Evolutionary conservation across 2,113 vertebrate species (phyloP).

Genomic region (Microtus ochrogaster): DNA sequence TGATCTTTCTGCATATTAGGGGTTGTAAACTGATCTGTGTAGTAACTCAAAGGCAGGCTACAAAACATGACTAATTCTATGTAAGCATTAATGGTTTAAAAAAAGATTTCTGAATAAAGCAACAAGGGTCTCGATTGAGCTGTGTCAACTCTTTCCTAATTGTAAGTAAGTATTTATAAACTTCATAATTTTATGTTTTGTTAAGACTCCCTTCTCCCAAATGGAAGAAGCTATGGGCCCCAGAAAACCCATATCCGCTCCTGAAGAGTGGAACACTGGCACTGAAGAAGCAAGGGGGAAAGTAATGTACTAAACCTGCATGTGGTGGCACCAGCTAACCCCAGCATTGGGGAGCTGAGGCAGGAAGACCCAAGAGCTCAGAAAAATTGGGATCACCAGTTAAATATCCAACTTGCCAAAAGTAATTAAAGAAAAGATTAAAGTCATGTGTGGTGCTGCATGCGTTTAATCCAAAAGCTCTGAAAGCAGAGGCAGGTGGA

Average conservation of each 20-base stretch:
- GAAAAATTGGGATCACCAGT: background rate
- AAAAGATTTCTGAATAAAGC: background rate
- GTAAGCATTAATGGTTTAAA: slow-evolving; percentile 10
- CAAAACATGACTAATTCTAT: slow-evolving; percentile 12
- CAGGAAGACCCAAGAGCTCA: background rate
- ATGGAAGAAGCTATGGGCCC: background rate
- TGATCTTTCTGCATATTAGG: background rate
- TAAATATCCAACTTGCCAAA: no score
- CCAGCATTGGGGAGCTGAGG: background rate
- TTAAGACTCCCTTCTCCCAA: background rate
- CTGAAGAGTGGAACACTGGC: background rate
- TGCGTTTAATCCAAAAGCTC: no score
- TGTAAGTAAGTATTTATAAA: background rate
- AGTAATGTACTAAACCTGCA: background rate
- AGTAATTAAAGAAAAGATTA: no score
- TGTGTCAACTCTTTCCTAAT: slow-evolving; percentile 6
- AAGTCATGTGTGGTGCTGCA: no score
- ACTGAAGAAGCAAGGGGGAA: background rate
- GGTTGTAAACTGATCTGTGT: background rate
- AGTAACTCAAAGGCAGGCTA: background rate
- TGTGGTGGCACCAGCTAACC: no score
- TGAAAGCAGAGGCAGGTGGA: no score
- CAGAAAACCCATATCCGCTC: background rate
- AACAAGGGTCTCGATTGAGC: background rate
- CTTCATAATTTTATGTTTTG: background rate